Conservation (phyloP, 1,140 invertebrate species). For the Radopholus similis region DNA sequence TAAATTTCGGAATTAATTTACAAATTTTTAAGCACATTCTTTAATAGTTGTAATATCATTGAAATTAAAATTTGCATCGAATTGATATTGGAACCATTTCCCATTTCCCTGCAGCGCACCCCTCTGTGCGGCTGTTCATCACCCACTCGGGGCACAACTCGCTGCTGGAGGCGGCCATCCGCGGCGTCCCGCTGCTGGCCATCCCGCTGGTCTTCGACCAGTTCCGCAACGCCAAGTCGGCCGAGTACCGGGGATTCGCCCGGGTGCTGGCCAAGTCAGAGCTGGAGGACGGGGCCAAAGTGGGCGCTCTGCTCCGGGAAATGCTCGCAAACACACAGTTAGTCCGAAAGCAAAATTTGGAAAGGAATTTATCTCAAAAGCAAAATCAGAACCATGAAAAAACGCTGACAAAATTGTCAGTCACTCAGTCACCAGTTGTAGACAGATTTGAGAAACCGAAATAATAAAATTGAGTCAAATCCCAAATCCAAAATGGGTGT, state of each 20-base stretch:
- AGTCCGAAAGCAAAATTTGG: neutral
- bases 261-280: constrained; percentile 15
- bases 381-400: neutral
- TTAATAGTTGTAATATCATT: too few species aligned
- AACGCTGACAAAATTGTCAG: neutral
- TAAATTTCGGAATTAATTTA: too few species aligned
- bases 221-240: constrained; percentile 36
- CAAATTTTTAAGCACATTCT: too few species aligned
- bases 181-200: constrained; percentile 34
- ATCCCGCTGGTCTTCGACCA: constrained; percentile 49
- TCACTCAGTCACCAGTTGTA: too few species aligned
- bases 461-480: too few species aligned
- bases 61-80: too few species aligned
- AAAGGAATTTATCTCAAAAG: neutral
- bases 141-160: constrained; percentile 45
- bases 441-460: too few species aligned
- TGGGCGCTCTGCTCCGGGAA: constrained; percentile 11
- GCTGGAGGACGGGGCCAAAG: constrained; percentile 1
- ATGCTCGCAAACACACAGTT: constrained; percentile 23
- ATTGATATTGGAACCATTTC: too few species aligned
- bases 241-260: constrained; percentile 35
- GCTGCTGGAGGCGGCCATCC: constrained; percentile 33
- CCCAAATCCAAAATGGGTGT: too few species aligned
- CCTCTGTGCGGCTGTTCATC: constrained; percentile 38
- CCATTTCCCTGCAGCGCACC: constrained; percentile 27